Percentiles rank a stretch among this genome's conserved stretches.
phyloP scores from a whole-genome alignment of 37 sponge, comb jelly and placozoan genomes.

The Cladorhizidae sp. region DNA sequence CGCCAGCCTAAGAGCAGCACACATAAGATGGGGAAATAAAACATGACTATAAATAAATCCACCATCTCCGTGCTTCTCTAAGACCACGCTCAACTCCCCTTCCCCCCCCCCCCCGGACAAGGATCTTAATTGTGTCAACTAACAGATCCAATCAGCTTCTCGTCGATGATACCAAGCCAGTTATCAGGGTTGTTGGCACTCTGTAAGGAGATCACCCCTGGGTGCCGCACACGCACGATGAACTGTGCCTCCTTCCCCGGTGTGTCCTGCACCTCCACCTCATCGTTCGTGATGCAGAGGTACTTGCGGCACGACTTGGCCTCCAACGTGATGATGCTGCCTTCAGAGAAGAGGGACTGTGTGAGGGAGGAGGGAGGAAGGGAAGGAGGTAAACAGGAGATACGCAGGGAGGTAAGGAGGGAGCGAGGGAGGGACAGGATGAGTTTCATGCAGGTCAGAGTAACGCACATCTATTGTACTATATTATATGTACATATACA shows the following conservation, averaged over 20 bases:
- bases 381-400: too few species aligned
- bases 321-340: slow-evolving; percentile 7
- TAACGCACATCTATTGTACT: too few species aligned
- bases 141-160: slow-evolving; percentile 56
- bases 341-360: background rate
- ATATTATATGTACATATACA: too few species aligned
- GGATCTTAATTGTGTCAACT: background rate
- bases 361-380: background rate
- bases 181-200: slow-evolving; percentile 10
- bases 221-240: slow-evolving; percentile 42
- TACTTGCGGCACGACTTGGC: slow-evolving; percentile 14
- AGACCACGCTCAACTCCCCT: too few species aligned
- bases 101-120: background rate
- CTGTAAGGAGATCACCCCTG: slow-evolving; percentile 69
- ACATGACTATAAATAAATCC: too few species aligned
- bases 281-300: slow-evolving; percentile 13
- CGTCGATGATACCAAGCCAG: slow-evolving; percentile 54
- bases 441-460: too few species aligned
- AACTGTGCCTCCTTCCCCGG: slow-evolving; percentile 37
- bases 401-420: background rate
- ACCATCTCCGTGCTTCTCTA: too few species aligned
- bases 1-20: slow-evolving; percentile 33
- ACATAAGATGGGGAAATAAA: background rate
- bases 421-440: too few species aligned
- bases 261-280: slow-evolving; percentile 4